Evolutionary conservation across 2,113 vertebrate species (phyloP), one percentile per base, ranked within the genome.

Genomic region (Paedocypris sp.): DNA sequence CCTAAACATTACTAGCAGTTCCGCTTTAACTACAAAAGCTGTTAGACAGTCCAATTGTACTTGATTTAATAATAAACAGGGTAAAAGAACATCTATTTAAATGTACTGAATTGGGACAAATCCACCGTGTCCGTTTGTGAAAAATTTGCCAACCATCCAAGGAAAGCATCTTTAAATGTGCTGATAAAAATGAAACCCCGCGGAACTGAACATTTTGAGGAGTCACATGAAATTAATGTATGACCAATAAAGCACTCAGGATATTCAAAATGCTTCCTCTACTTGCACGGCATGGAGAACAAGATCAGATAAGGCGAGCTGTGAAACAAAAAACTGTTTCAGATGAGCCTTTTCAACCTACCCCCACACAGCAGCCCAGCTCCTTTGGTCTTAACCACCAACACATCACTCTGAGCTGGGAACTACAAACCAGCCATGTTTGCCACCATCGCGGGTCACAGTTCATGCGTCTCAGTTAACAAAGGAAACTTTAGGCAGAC

Each of bases 401-500:
- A 35, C 39, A 65, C 38, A 28, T 32, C 69, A 36, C 60, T 43
- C 71, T 75, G 10, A 58, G 78, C 74, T 79, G 77, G 47, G 2
- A 4, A 26, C 22, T 20, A 26, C 23, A 13, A 56, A 71, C 0
- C 76, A 64, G 76, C 80, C 81, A 80, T 68, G 67, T 75, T 56
- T 56, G 36, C 41, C n/a, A 73, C 72, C 76, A 73, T 16, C 0
- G 22, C 42, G 73, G 79, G 78, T 69, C 65, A 78, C 63, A 45
- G 81, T 83, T 80, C 66, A 79, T 67, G 50, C 72, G 70, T 43
- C 69, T 0, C 75, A 67, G 77, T 71, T 76, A 78, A 72, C 69
- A 73, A 67, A 63, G 77, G 82, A 80, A 82, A 81, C 77, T 78
- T 82, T 63, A 79, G 74, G 81, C 70, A 72, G 80, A 73, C 73